A percentile compares a stretch with the other conserved stretches of the same genome.
Evolutionary conservation across 1,140 invertebrate species (phyloP).

Genomic region (Drosophila repletoides): DNA sequence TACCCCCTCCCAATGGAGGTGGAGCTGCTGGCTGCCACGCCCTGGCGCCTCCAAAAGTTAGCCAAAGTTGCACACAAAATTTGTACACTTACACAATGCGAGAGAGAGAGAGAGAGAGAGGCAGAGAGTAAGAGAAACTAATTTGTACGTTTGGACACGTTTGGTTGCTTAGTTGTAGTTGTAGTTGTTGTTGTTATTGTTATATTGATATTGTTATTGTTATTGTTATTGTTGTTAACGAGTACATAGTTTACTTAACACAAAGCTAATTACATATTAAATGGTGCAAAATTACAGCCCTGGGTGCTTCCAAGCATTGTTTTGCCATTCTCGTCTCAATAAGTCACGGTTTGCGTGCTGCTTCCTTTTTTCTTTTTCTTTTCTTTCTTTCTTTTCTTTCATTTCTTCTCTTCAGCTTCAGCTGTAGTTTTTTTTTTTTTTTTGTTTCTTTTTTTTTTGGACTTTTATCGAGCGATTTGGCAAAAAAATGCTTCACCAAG

Average conservation of each 20-base stretch:
- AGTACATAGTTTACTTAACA: constrained; percentile 76
- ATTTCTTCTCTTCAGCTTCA: no score
- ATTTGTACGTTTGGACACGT: constrained; percentile 69
- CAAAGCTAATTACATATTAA: constrained; percentile 82
- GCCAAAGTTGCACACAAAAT: constrained; percentile 20
- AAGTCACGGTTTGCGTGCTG: constrained; percentile 36
- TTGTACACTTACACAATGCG: constrained; percentile 62
- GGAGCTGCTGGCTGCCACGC: no score
- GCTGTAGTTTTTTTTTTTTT: no score
- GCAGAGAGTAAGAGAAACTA: constrained; percentile 65
- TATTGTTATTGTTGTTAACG: constrained; percentile 59
- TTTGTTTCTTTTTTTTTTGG: constrained; percentile 11
- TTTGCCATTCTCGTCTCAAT: constrained; percentile 77
- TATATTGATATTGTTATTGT: constrained; percentile 23
- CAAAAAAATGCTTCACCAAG: constrained; percentile 82
- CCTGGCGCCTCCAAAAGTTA: no score
- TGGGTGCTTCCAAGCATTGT: constrained; percentile 81
- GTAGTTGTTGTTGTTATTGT: constrained; percentile 7
- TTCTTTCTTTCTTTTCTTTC: not conserved
- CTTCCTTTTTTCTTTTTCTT: not conserved
- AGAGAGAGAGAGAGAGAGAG: no score
- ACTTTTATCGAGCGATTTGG: constrained; percentile 74
- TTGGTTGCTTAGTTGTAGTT: no score
- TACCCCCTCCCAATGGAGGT: not conserved
- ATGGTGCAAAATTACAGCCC: constrained; percentile 82